Evolutionary conservation across 2,888 invertebrate species (phyloP).

Genomic region (Heliconius erato): DNA sequence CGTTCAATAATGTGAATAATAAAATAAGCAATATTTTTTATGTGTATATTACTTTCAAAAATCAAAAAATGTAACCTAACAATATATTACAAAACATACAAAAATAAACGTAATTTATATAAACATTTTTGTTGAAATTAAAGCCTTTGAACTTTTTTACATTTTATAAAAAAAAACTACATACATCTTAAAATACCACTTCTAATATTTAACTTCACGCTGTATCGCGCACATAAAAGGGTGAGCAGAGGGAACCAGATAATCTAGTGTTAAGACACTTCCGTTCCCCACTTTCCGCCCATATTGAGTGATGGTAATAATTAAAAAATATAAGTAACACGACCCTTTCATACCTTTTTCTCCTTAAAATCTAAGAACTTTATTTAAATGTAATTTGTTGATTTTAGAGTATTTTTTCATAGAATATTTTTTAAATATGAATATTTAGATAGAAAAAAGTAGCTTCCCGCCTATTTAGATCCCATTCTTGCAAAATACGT

Average conservation of each 20-base stretch:
- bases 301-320: neutral
- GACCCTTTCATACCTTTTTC: neutral
- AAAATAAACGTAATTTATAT: slow-evolving; percentile 1
- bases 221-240: no score
- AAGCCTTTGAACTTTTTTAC: slow-evolving; percentile 9
- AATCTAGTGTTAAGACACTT: no score
- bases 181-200: neutral
- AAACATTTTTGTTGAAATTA: slow-evolving; percentile 1
- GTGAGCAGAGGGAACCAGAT: no score
- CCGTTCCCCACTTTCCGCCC: no score
- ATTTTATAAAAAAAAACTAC: neutral
- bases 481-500: neutral
- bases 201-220: neutral
- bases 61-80: slow-evolving; percentile 1
- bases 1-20: neutral
- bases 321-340: neutral
- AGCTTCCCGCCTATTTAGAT: neutral
- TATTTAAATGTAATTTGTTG: slow-evolving; percentile 1
- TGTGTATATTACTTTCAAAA: slow-evolving; percentile 2
- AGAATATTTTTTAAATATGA: neutral
- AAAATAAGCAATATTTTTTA: neutral
- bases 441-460: neutral
- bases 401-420: neutral
- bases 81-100: slow-evolving; percentile 17
- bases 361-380: neutral